These are phyloP conservation scores for Trichacis sp. DNA, from an alignment of 2,888 invertebrate species.

Conservation along the genomic window DNA sequence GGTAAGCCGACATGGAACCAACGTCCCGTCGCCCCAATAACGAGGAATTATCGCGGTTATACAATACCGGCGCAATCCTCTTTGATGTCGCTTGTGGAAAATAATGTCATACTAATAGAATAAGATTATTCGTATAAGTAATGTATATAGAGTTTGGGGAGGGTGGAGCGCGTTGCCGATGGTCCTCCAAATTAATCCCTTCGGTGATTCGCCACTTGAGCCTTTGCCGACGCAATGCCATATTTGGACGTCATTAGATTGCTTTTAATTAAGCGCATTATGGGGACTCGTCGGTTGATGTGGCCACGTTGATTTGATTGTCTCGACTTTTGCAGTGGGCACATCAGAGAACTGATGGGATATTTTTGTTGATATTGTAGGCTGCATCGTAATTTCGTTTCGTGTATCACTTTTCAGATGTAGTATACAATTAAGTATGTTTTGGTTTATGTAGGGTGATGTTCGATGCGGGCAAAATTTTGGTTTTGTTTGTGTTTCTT, in stretches of 20 bases:
- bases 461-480: no score
- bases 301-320: no score
- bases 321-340: no score
- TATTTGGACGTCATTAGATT: not conserved
- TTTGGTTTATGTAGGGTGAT: no score
- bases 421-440: no score
- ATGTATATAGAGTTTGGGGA: conserved; percentile 30
- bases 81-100: conserved; percentile 67
- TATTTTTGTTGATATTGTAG: no score
- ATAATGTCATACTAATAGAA: conserved; percentile 65
- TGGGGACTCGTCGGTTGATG: no score
- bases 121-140: conserved; percentile 59
- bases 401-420: no score
- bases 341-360: no score
- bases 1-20: conserved; percentile 68
- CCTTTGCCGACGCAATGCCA: not conserved
- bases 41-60: conserved; percentile 67
- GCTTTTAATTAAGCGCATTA: not conserved
- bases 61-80: conserved; percentile 64
- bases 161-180: conserved; percentile 13
- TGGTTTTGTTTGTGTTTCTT: no score
- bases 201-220: conserved; percentile 14
- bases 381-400: no score
- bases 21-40: conserved; percentile 63
- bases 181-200: conserved; percentile 26